These are phyloP conservation scores for Lacerta viridis DNA, from an alignment of 2,797 vertebrate genomes.

Conservation along the genomic window DNA sequence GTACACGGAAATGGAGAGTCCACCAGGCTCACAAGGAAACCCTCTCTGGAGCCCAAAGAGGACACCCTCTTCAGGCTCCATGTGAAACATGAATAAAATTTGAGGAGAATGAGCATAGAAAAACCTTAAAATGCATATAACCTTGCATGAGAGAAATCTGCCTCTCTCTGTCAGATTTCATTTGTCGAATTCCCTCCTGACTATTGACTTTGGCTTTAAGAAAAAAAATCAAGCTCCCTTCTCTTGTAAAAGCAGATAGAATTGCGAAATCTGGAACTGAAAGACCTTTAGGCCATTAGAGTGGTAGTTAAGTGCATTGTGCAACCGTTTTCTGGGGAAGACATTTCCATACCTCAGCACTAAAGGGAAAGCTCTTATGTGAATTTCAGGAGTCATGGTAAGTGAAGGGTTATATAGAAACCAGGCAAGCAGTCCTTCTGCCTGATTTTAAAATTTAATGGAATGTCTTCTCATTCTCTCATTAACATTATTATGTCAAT, in stretches of 20 bases:
- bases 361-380: neutral
- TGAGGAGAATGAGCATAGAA: neutral
- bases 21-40: too few relatives aligned
- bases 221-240: neutral
- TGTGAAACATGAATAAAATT: neutral
- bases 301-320: neutral
- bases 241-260: conserved; percentile 28
- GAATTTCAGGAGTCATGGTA: conserved; percentile 8
- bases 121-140: conserved; percentile 21
- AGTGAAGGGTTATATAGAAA: conserved; percentile 5
- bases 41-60: neutral
- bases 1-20: too few relatives aligned
- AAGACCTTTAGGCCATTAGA: neutral
- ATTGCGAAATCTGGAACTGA: neutral
- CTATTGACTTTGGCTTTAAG: conserved; percentile 26
- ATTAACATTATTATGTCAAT: conserved; percentile 15
- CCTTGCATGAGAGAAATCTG: conserved; percentile 6
- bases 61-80: neutral
- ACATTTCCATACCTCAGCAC: conserved; percentile 1
- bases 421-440: neutral
- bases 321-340: neutral
- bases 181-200: neutral
- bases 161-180: neutral
- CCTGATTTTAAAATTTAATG: neutral
- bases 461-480: conserved; percentile 32